phyloP scores from a whole-genome alignment of 1,140 invertebrate species.

The Sesamia nonagrioides region DNA sequence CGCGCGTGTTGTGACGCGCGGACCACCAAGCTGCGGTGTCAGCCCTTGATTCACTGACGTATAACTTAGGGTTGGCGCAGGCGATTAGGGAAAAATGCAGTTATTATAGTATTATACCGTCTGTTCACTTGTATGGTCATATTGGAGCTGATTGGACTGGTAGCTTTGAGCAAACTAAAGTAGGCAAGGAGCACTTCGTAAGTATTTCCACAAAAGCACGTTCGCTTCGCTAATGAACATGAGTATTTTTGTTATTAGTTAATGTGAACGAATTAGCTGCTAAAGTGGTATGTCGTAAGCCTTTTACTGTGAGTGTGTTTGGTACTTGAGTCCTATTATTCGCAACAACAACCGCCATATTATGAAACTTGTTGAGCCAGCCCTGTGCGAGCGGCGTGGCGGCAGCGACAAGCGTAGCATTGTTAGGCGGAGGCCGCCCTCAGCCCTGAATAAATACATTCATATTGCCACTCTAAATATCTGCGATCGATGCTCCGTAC shows the following conservation, averaged over 20 bases:
- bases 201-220: too few relatives aligned
- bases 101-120: neutral
- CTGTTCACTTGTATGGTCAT: neutral
- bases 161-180: neutral
- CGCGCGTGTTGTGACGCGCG: conserved; percentile 67
- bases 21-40: conserved; percentile 80
- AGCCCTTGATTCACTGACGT: conserved; percentile 82
- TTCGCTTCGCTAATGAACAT: too few relatives aligned
- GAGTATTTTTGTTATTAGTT: neutral
- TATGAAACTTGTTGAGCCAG: conserved; percentile 58
- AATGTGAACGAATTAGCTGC: neutral
- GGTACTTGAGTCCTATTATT: neutral
- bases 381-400: conserved; percentile 65
- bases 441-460: conserved; percentile 86
- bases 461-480: conserved; percentile 86
- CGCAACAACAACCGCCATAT: conserved; percentile 25
- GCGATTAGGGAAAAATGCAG: neutral
- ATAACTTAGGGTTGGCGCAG: conserved; percentile 68
- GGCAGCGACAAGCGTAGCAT: conserved; percentile 84
- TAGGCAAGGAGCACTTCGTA: too few relatives aligned
- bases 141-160: neutral
- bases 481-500: conserved; percentile 67
- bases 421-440: conserved; percentile 82
- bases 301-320: neutral
- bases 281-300: neutral